Evolutionary conservation across 1,140 invertebrate genomes (phyloP), one percentile per base, ranked within the genome.

Genomic region (Drosophila equinoxialis): DNA sequence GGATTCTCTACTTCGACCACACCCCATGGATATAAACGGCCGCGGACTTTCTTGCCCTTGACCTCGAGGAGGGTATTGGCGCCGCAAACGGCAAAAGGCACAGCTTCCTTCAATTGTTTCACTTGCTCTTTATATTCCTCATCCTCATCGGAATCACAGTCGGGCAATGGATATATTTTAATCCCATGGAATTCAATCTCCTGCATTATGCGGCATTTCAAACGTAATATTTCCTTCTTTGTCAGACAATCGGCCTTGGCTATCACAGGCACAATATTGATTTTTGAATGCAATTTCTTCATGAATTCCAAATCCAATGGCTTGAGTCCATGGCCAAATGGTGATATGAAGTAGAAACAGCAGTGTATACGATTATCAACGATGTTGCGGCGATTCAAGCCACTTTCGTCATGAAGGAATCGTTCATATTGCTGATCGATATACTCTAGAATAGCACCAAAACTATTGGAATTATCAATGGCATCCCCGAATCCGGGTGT

Each of bases 1-100:
- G 98, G 96, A 94, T 99, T 99, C 93, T 99, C 99, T n/a, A 99
- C 98, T 94, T 99, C 98, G 0, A 99, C 98, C 26, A 98, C 96
- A 45, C 99, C 99, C 98, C 98, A 99, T 0, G 98, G 98, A 94
- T 99, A 99, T 20, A 98, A 94, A 39, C 98, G 95, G 11, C 98
- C 98, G 62, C 98, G 94, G 59, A 98, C 97, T 93, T 97, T 97
- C 55, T 96, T 94, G 23, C 97, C 97, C 89, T 96, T 95, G 10
- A 97, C 97, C 93, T 99, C 98, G 66, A 99, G 94, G 23, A 98
- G 93, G 10, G 96, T 96, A 63, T 98, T 99, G 57, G 98, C 98
- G 70, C 98, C 98, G 93, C 99, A 98, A n/a, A 99, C 98, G 62
- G 99, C 98, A 93, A 99, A 99, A 74, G 99, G 99, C 39, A 99